These are phyloP conservation scores for Sciurus carolinensis DNA, from an alignment of 2,797 vertebrate species.

Conservation along the genomic window DNA sequence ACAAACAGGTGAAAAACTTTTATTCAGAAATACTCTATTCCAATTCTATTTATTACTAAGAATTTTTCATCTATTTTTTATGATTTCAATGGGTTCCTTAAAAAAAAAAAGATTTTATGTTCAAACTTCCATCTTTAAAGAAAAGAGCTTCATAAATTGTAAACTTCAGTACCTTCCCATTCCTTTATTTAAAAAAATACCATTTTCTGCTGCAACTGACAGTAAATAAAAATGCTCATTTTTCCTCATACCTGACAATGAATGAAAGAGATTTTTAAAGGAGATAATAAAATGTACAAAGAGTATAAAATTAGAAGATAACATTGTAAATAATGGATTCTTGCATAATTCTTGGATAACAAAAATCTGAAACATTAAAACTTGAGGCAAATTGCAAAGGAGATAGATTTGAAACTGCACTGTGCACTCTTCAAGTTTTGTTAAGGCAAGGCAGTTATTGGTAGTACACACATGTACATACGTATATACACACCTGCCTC, in stretches of 20 bases:
- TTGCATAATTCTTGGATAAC: background rate
- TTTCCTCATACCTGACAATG: background rate
- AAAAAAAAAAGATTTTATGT: background rate
- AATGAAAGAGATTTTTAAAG: background rate
- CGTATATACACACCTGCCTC: background rate
- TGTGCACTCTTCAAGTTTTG: background rate
- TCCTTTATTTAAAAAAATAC: background rate
- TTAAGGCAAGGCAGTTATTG: constrained; percentile 43
- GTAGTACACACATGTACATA: background rate
- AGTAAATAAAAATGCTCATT: background rate
- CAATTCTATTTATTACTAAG: background rate
- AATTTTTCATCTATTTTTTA: background rate
- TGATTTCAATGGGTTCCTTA: background rate
- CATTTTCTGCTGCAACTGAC: background rate
- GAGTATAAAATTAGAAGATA: background rate
- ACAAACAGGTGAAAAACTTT: background rate
- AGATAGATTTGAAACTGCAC: background rate
- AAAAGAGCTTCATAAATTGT: background rate
- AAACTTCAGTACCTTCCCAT: background rate
- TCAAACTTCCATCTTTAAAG: background rate
- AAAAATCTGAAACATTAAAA: constrained; percentile 14
- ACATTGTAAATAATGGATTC: background rate
- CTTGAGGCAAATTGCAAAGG: background rate
- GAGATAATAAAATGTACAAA: background rate
- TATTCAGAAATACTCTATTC: background rate